A percentile compares a stretch with the other conserved stretches of the same genome.
Evolutionary conservation across 2,888 invertebrate genomes (phyloP).

Genomic region (Notodonta ziczac): DNA sequence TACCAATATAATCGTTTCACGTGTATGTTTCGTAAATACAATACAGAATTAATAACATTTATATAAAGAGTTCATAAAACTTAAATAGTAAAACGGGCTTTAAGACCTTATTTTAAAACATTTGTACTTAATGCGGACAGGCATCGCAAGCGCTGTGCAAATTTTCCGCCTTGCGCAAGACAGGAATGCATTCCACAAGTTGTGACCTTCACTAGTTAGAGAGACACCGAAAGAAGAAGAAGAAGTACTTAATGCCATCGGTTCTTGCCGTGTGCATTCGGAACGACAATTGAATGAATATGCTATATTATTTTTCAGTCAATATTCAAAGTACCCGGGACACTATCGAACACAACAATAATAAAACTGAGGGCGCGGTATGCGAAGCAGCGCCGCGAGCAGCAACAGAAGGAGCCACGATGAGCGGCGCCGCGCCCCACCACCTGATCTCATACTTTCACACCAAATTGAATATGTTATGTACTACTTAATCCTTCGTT

Average conservation of each 20-base stretch:
- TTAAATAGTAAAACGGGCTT: too few relatives aligned
- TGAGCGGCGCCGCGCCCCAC: slow-evolving; percentile 46
- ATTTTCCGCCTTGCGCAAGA: too few relatives aligned
- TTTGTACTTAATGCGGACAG: too few relatives aligned
- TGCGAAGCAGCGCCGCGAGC: slow-evolving; percentile 81
- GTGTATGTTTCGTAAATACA: too few relatives aligned
- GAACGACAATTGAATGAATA: neutral
- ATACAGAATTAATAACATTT: too few relatives aligned
- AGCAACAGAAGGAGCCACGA: slow-evolving; percentile 74
- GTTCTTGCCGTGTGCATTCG: neutral
- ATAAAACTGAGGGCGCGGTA: slow-evolving; percentile 85
- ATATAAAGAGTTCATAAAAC: too few relatives aligned
- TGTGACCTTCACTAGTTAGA: too few relatives aligned
- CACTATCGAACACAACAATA: slow-evolving; percentile 88
- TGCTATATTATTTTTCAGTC: slow-evolving; percentile 82
- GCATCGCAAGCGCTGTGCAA: too few relatives aligned
- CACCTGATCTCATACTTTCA: slow-evolving; percentile 66
- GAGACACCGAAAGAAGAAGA: too few relatives aligned
- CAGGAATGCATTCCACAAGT: too few relatives aligned
- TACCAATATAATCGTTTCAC: too few relatives aligned
- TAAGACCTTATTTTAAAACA: too few relatives aligned
- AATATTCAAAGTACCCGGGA: slow-evolving; percentile 93
- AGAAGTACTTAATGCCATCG: neutral
- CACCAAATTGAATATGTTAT: slow-evolving; percentile 30
- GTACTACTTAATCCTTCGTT: neutral